Percentiles rank a stretch among this genome's conserved stretches.
These are phyloP conservation scores for Vultur gryphus DNA, from an alignment of 2,797 vertebrate species.

Conservation along the genomic window DNA sequence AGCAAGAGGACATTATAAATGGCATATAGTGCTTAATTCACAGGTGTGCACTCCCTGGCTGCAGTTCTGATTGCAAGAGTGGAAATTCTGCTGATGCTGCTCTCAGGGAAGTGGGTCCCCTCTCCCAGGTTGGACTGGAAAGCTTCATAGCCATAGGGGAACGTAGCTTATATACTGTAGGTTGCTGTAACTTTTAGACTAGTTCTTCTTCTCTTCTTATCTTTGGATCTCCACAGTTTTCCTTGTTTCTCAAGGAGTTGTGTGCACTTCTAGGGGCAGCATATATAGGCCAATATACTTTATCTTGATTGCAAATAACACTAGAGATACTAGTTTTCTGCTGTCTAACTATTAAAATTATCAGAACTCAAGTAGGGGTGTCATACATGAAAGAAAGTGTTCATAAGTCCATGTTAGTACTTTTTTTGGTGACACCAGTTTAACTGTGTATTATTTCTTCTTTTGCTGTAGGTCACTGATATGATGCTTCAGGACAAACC, in stretches of 20 bases:
- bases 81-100: neutral
- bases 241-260: neutral
- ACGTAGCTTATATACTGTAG: neutral
- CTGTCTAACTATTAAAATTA: neutral
- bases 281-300: neutral
- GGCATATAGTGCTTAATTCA: neutral
- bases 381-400: neutral
- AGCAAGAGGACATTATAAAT: neutral
- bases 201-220: neutral
- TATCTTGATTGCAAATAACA: neutral
- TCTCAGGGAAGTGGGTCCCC: neutral
- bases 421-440: neutral
- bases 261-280: neutral
- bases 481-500: conserved; percentile 98
- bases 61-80: neutral
- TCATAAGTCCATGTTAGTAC: neutral
- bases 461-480: conserved; percentile 87
- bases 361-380: neutral
- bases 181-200: neutral
- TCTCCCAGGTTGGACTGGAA: neutral
- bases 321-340: neutral
- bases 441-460: neutral
- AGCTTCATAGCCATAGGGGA: neutral
- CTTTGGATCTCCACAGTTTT: neutral
- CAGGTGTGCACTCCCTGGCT: neutral